Conservation (phyloP, 2,113 vertebrate genomes). For the Pangasianodon gigas region DNA sequence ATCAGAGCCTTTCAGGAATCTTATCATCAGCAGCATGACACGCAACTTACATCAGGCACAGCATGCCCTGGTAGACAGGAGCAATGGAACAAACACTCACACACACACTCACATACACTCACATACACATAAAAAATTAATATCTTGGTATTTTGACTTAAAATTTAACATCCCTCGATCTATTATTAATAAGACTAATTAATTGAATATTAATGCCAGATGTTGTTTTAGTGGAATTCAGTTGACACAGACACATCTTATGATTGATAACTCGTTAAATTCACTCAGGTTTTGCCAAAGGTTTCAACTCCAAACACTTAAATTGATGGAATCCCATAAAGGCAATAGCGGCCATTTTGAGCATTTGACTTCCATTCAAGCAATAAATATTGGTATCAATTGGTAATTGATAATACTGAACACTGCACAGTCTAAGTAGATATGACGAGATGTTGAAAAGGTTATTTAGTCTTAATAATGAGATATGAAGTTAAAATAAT, state of each 20-base stretch:
- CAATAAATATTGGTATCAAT: background rate
- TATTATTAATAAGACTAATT: too few relatives aligned
- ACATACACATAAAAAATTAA: background rate
- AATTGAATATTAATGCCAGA: background rate
- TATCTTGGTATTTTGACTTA: background rate
- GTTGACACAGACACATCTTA: background rate
- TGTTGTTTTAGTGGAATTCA: background rate
- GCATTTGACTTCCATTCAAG: background rate
- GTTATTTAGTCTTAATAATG: background rate
- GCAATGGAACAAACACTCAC: background rate
- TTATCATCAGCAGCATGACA: constrained; percentile 52
- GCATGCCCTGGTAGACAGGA: background rate
- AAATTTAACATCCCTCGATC: too few relatives aligned
- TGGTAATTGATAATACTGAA: background rate
- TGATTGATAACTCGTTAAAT: background rate
- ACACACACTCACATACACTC: background rate
- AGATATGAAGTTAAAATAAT: background rate
- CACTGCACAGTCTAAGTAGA: background rate
- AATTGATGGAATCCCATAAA: background rate
- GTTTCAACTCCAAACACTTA: background rate
- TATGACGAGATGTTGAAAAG: background rate
- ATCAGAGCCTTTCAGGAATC: constrained; percentile 54
- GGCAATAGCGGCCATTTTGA: background rate
- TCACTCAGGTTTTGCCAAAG: background rate
- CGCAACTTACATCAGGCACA: constrained; percentile 39